Conservation (phyloP, 2,797 vertebrate species). For the Oreochromis mossambicus region DNA sequence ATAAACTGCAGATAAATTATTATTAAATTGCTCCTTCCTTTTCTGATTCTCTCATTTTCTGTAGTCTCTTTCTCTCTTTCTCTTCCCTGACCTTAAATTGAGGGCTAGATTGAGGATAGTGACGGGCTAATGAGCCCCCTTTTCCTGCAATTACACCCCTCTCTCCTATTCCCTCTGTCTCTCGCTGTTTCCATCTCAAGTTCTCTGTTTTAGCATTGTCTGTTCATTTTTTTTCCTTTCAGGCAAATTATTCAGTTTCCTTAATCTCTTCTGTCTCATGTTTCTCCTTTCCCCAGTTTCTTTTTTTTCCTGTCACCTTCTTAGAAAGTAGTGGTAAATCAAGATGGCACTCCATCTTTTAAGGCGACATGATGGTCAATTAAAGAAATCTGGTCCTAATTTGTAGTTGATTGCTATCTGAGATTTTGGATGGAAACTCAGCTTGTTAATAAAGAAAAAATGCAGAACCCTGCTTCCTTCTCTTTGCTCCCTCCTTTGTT, state of each 20-base stretch:
- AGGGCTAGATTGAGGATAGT: slow-evolving; percentile 64
- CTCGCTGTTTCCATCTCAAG: slow-evolving; percentile 18
- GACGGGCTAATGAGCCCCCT: slow-evolving; percentile 68
- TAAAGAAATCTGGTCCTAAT: slow-evolving; percentile 63
- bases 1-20: slow-evolving; percentile 20
- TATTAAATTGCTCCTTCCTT: slow-evolving; percentile 20
- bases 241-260: slow-evolving; percentile 8
- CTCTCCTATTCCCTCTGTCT: slow-evolving; percentile 30
- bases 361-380: slow-evolving; percentile 54
- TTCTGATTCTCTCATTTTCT: slow-evolving; percentile 7
- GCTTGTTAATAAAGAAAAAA: slow-evolving; percentile 42
- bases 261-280: not conserved
- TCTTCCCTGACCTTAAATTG: slow-evolving; percentile 57
- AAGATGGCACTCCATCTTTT: slow-evolving; percentile 48
- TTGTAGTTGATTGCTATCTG: slow-evolving; percentile 65
- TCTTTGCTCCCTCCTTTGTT: slow-evolving; percentile 29
- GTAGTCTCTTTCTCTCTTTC: not conserved
- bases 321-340: slow-evolving; percentile 39
- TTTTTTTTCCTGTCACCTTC: slow-evolving; percentile 15
- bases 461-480: slow-evolving; percentile 1
- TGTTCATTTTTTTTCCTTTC: slow-evolving; percentile 22
- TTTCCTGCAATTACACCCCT: slow-evolving; percentile 72
- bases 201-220: slow-evolving; percentile 29
- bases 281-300: not conserved
- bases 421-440: slow-evolving; percentile 41